These are phyloP conservation scores for Thunnus maccoyii DNA, from an alignment of 2,113 vertebrate genomes.

Conservation along the genomic window DNA sequence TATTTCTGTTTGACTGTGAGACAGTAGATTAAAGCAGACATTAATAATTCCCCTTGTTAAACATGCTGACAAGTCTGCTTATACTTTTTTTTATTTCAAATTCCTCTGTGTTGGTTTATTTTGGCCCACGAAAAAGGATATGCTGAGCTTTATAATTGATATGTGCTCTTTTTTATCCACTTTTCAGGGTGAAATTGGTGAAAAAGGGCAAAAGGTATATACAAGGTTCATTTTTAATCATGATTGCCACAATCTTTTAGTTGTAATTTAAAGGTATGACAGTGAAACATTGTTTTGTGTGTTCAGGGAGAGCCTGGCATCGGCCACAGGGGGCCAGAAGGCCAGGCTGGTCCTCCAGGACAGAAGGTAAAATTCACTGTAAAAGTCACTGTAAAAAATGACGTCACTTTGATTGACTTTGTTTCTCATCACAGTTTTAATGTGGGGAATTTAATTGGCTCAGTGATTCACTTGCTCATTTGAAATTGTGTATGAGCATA, in stretches of 20 bases:
- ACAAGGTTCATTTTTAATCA: neutral
- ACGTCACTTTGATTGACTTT: slow-evolving; percentile 62
- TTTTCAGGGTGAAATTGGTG: slow-evolving; percentile 88
- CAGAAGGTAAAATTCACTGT: slow-evolving; percentile 82
- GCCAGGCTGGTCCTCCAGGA: slow-evolving; percentile 90
- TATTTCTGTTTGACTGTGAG: slow-evolving; percentile 70
- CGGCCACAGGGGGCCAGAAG: slow-evolving; percentile 89
- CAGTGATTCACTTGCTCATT: slow-evolving; percentile 56
- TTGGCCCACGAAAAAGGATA: slow-evolving; percentile 28
- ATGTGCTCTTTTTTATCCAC: slow-evolving; percentile 38
- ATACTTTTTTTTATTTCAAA: slow-evolving; percentile 36
- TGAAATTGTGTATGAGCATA: slow-evolving; percentile 50
- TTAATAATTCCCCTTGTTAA: slow-evolving; percentile 78
- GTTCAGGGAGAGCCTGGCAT: slow-evolving; percentile 90
- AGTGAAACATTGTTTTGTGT: slow-evolving; percentile 18
- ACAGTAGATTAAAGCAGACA: slow-evolving; percentile 72
- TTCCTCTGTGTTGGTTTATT: slow-evolving; percentile 53
- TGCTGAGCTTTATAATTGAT: slow-evolving; percentile 18
- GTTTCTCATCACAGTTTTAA: slow-evolving; percentile 59
- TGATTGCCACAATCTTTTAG: no score
- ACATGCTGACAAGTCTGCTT: slow-evolving; percentile 50
- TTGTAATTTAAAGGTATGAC: neutral
- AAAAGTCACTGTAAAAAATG: neutral
- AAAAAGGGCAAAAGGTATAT: slow-evolving; percentile 91
- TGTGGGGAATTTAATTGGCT: slow-evolving; percentile 65